Evolutionary conservation across 2,888 invertebrate species (phyloP).

Genomic region (Crematogaster levior): DNA sequence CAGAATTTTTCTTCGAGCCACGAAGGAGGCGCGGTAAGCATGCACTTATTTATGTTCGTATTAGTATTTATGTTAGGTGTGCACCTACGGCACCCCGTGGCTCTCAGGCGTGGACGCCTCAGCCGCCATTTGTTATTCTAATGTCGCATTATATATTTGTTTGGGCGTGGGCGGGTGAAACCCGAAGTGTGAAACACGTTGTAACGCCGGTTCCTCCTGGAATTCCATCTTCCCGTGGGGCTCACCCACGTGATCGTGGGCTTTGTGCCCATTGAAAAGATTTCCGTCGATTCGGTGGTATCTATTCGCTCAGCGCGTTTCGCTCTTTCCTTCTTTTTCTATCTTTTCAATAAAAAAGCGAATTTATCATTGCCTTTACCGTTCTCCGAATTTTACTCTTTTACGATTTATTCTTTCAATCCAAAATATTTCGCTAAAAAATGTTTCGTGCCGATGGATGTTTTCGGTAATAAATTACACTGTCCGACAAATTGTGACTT

Average conservation of each 20-base stretch:
- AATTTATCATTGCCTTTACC: constrained; percentile 23
- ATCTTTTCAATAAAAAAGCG: constrained; percentile 34
- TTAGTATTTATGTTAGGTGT: constrained; percentile 75
- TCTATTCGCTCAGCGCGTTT: constrained; percentile 41
- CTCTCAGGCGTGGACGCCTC: constrained; percentile 82
- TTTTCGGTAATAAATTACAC: constrained; percentile 11
- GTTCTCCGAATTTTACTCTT: constrained; percentile 17
- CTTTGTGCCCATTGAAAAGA: constrained; percentile 58
- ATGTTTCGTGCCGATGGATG: not conserved
- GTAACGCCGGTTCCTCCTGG: constrained; percentile 81
- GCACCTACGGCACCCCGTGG: constrained; percentile 77
- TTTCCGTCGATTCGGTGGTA: constrained; percentile 64
- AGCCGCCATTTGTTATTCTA: constrained; percentile 85
- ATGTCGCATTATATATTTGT: constrained; percentile 84
- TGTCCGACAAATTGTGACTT: too few relatives aligned
- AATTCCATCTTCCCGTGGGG: constrained; percentile 73
- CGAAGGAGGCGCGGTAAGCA: constrained; percentile 59
- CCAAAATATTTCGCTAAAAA: not conserved
- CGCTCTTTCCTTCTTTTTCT: not conserved
- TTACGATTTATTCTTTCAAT: constrained; percentile 27
- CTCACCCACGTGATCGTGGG: constrained; percentile 40
- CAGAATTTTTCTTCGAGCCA: constrained; percentile 65
- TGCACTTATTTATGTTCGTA: constrained; percentile 73
- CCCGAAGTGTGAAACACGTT: constrained; percentile 84
- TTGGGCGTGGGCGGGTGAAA: constrained; percentile 81